phyloP scores from a whole-genome alignment of 2,113 vertebrate genomes.

The Jaculus jaculus region DNA sequence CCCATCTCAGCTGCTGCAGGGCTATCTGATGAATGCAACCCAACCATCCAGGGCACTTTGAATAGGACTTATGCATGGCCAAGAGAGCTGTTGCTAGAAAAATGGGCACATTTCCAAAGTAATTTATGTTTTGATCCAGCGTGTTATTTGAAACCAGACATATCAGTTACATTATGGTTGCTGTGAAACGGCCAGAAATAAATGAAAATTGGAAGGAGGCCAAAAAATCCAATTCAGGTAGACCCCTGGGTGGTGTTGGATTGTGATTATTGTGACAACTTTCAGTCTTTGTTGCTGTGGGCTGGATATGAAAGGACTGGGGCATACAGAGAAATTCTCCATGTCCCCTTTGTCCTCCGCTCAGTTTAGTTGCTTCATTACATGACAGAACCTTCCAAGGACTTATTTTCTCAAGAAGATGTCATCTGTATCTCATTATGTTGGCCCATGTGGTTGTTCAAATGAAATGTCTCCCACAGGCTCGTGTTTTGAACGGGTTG shows the following conservation, averaged over 20 bases:
- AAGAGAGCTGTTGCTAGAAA: neutral
- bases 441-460: neutral
- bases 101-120: conserved; percentile 24
- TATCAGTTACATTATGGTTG: conserved; percentile 10
- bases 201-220: neutral
- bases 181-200: neutral
- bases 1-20: neutral
- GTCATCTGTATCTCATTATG: neutral
- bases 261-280: neutral
- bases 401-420: neutral
- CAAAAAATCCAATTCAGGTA: conserved; percentile 13
- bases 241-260: neutral
- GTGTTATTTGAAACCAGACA: conserved; percentile 31
- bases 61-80: neutral
- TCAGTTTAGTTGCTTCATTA: neutral
- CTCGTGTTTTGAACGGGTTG: too few relatives aligned
- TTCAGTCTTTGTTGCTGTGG: neutral
- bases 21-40: neutral
- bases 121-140: conserved; percentile 20
- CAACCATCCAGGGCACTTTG: neutral
- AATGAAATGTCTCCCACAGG: too few relatives aligned
- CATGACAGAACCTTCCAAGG: neutral
- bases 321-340: neutral
- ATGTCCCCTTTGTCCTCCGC: neutral
- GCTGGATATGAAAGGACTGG: neutral